Conservation (phyloP, 2,113 vertebrate species). For the Hemicordylus capensis region DNA sequence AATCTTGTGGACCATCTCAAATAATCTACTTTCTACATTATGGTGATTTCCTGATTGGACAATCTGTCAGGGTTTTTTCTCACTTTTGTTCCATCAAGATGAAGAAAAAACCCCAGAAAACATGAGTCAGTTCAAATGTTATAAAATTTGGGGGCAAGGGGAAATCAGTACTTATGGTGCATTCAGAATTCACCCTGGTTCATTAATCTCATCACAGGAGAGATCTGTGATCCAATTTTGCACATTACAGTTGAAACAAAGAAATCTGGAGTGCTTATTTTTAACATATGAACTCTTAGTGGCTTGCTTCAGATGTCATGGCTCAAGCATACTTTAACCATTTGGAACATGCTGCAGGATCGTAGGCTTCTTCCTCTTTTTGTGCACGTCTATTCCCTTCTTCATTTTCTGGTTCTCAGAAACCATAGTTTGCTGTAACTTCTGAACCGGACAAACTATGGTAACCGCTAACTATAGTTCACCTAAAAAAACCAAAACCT, state of each 20-base stretch:
- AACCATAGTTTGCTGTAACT: background rate
- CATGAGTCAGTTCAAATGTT: background rate
- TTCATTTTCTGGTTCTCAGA: too few species aligned
- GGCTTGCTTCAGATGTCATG: background rate
- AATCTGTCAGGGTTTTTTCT: conserved; percentile 38
- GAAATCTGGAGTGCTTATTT: background rate
- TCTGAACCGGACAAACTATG: background rate
- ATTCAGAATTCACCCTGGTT: background rate
- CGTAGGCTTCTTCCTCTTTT: background rate
- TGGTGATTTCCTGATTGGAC: background rate
- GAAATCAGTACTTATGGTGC: background rate
- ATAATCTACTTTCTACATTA: background rate
- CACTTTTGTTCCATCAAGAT: conserved; percentile 28
- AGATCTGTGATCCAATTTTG: background rate
- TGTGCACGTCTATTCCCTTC: background rate
- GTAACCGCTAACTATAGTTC: background rate
- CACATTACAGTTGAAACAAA: background rate
- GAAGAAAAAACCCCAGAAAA: conserved; percentile 28
- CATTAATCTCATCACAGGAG: background rate
- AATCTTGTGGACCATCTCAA: background rate
- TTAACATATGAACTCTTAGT: background rate
- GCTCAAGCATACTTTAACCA: background rate
- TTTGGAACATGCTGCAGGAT: background rate
- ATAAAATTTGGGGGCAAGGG: background rate
- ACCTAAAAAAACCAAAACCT: background rate